Percentiles rank a stretch among this genome's conserved stretches.
Conservation (phyloP, 1,140 invertebrate species). For the Calephelis virginiensis region DNA sequence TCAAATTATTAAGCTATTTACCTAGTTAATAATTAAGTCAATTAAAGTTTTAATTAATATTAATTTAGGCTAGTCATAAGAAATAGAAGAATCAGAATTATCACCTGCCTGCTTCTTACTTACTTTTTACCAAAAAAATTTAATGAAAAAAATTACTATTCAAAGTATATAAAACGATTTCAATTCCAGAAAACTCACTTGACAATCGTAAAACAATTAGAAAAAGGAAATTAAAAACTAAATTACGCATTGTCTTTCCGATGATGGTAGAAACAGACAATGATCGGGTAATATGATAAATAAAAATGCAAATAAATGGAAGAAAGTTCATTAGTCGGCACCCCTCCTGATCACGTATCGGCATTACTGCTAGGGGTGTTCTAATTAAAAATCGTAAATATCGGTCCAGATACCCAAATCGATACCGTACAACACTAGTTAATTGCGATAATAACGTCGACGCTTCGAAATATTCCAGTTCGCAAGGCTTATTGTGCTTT, state of each 20-base stretch:
- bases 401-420: slow-evolving; percentile 30
- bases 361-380: slow-evolving; percentile 38
- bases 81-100: too few relatives aligned
- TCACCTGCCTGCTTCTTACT: too few relatives aligned
- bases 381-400: slow-evolving; percentile 62
- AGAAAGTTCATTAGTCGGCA: slow-evolving; percentile 29
- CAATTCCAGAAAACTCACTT: too few relatives aligned
- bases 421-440: slow-evolving; percentile 37
- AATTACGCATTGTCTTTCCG: not conserved
- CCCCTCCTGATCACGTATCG: slow-evolving; percentile 41
- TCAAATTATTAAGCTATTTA: too few relatives aligned
- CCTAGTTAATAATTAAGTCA: too few relatives aligned
- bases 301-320: slow-evolving; percentile 25
- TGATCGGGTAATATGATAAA: slow-evolving; percentile 2
- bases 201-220: not conserved
- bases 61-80: too few relatives aligned
- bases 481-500: slow-evolving; percentile 7
- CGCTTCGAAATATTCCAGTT: slow-evolving; percentile 1
- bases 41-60: too few relatives aligned
- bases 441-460: slow-evolving; percentile 13
- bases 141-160: too few relatives aligned
- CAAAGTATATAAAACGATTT: too few relatives aligned
- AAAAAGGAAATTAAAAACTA: not conserved
- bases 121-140: too few relatives aligned
- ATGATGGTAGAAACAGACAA: slow-evolving; percentile 1